A percentile compares a stretch with the other conserved stretches of the same genome.
Evolutionary conservation across 2,797 vertebrate species (phyloP).

Genomic region (Dicrostonyx torquatus): DNA sequence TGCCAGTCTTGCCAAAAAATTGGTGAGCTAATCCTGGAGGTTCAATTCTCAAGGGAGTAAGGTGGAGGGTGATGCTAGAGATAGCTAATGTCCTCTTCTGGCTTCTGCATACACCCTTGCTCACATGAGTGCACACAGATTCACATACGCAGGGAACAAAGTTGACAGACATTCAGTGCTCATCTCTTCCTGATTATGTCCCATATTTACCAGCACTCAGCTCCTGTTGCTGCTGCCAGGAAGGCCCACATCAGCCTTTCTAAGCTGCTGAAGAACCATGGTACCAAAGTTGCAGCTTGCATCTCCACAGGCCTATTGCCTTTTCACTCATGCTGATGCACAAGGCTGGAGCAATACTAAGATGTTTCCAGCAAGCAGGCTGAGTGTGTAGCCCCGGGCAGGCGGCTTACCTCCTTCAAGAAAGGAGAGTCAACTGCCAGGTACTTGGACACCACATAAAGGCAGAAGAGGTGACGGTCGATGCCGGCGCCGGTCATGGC

Average conservation of each 20-base stretch:
- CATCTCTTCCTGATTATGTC: rapidly evolving
- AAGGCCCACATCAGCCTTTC: not conserved
- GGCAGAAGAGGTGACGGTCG: conserved; percentile 98
- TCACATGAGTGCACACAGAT: not conserved
- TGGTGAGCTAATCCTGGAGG: not conserved
- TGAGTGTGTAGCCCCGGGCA: rapidly evolving
- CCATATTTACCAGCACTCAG: not conserved
- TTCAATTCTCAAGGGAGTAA: not conserved
- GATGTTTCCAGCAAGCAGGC: rapidly evolving
- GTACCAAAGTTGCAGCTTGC: not conserved
- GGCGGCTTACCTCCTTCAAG: conserved; percentile 92
- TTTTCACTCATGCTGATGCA: rapidly evolving
- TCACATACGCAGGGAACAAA: not conserved
- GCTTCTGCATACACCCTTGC: not conserved
- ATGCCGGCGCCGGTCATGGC: conserved; percentile 97
- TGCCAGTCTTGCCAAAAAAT: not conserved
- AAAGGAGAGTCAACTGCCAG: conserved; percentile 96
- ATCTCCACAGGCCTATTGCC: not conserved
- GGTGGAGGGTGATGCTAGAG: not conserved
- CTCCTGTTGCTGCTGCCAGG: not conserved
- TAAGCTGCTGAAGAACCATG: not conserved
- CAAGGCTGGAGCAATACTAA: no score
- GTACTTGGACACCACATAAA: conserved; percentile 98
- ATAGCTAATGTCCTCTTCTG: not conserved
- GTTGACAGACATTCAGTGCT: not conserved